Conservation (phyloP, 2,113 vertebrate genomes). For the Channa maculata region DNA sequence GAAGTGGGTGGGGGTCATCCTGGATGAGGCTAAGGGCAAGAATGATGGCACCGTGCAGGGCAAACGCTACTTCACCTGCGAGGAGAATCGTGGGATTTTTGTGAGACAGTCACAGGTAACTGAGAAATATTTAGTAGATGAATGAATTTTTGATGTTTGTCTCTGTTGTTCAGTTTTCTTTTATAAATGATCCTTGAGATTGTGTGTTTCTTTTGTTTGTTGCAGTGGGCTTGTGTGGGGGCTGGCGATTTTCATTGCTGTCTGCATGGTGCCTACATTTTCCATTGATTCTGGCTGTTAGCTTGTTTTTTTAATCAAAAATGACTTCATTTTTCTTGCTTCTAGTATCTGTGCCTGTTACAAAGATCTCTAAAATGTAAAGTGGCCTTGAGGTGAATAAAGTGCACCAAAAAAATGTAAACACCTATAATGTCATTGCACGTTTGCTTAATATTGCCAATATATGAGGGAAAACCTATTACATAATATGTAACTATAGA, state of each 20-base stretch:
- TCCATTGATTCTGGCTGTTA: background rate
- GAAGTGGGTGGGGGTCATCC: conserved; percentile 97
- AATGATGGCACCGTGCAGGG: conserved; percentile 97
- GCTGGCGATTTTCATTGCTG: conserved; percentile 22
- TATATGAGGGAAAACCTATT: no score
- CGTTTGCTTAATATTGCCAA: no score
- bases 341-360: background rate
- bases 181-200: background rate
- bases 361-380: no score
- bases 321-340: background rate
- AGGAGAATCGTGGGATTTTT: conserved; percentile 95
- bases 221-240: conserved; percentile 28
- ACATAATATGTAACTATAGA: no score
- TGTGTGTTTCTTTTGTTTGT: conserved; percentile 16
- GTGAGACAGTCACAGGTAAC: conserved; percentile 96
- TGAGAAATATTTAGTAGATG: background rate
- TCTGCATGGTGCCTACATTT: background rate
- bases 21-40: conserved; percentile 96
- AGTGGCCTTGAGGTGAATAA: no score
- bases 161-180: background rate
- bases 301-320: no score
- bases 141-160: background rate
- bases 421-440: no score
- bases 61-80: conserved; percentile 94
- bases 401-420: no score